Evolutionary conservation across 2,888 invertebrate genomes (phyloP), one percentile per base, ranked within the genome.

Genomic region (Nemurella pictetii): DNA sequence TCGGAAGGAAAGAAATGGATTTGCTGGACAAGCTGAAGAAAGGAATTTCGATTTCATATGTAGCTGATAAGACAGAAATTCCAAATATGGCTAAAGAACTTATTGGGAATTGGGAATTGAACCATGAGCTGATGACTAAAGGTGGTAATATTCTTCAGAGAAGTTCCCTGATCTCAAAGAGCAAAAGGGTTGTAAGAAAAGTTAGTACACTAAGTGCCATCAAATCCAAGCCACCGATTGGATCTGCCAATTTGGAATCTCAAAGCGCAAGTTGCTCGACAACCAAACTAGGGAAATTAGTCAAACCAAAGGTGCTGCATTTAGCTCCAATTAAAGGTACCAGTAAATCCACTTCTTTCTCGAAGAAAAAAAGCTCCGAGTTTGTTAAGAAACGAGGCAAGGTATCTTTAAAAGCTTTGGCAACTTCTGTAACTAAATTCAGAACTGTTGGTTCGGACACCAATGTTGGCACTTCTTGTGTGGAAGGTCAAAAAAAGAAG

Each of bases 341-440:
- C 0, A 82, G 85, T 55, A 86, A 85, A 81, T 83, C 85, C 2
- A 73, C 85, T 26, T 85, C 86, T 12, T 85, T 84, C 74, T 74
- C 77, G 15, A 85, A 83, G 78, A 86, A 84, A 73, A 84, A 80
- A 20, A 82, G 78, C 30, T 26, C 77, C 15, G 86, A 86, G 27
- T 30, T 35, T 7, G 77, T 77, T 20, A 86, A 86, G 72, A 86
- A 86, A 75, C 32, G 85, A 28, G 84, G 82, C 20, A 86, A 85
- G 28, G 83, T 32, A n/a, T 35, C 83, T 3, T 75, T 86, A n/a
- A 83, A 80, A 36, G 84, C 36, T 29, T 78, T 86, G 55, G 84
- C 84, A 0, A 83, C 84, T 26, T 84, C 84, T 25, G 78, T 83
- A 26, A 83, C 77, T 20, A 86, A 85, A 55, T 77, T 84, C 9